Conservation (phyloP, 2,888 invertebrate species). For the Panzeria rudis region DNA sequence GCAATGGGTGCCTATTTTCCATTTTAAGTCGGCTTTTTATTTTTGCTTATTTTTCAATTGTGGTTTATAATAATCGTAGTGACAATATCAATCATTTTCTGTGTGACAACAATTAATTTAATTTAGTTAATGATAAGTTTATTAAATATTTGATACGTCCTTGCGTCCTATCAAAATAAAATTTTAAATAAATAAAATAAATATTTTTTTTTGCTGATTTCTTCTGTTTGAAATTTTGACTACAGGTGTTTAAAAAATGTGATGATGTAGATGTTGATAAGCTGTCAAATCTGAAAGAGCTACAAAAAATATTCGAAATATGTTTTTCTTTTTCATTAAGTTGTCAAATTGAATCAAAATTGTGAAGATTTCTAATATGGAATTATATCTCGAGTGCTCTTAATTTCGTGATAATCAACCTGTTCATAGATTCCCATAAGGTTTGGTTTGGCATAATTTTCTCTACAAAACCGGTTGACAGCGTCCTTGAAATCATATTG, state of each 20-base stretch:
- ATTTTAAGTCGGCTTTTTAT: not conserved
- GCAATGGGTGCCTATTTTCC: slow-evolving; percentile 59
- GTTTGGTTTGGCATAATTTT: no score
- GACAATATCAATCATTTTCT: slow-evolving; percentile 20
- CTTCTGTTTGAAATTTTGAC: not conserved
- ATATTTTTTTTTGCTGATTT: not conserved
- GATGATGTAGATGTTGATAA: not conserved
- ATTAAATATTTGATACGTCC: slow-evolving; percentile 9
- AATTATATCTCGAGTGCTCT: no score
- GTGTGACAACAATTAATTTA: slow-evolving; percentile 28
- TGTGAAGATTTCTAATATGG: no score
- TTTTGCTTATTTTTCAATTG: slow-evolving; percentile 35
- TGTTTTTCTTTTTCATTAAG: no score
- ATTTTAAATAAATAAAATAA: not conserved
- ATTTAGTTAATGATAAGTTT: slow-evolving; percentile 23
- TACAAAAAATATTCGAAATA: no score
- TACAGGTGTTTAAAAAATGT: not conserved
- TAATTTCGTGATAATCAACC: no score
- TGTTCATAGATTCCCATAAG: no score
- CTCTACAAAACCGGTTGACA: no score
- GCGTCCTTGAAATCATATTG: no score
- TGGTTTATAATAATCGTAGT: slow-evolving; percentile 17
- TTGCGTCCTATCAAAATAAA: not conserved
- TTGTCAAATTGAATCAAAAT: no score
- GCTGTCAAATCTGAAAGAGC: not conserved